These are phyloP conservation scores for Hylomyscus alleni DNA, from an alignment of 2,797 vertebrate species.

Conservation along the genomic window DNA sequence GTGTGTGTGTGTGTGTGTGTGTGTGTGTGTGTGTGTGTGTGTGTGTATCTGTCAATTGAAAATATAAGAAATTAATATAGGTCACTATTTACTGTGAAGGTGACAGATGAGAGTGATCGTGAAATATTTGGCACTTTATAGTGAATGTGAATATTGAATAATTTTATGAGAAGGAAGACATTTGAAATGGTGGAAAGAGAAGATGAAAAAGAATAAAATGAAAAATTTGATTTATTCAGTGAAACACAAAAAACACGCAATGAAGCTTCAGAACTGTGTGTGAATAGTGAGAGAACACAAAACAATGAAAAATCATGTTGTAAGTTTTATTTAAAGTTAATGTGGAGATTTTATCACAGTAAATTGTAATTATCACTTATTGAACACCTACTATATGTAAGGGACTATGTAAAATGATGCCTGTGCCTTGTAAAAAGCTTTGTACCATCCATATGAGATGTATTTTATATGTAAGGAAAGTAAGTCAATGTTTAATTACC, in stretches of 20 bases:
- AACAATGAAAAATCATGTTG: slow-evolving; percentile 27
- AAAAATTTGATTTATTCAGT: slow-evolving; percentile 20
- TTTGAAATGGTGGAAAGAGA: not conserved
- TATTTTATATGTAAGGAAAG: slow-evolving; percentile 4
- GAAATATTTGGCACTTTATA: slow-evolving; percentile 12
- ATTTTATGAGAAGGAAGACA: not conserved
- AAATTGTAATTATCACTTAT: slow-evolving; percentile 14
- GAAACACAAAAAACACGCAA: not conserved
- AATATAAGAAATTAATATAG: not conserved
- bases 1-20: not conserved
- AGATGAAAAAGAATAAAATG: not conserved
- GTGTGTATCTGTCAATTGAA: not conserved
- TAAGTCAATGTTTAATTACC: slow-evolving; percentile 1
- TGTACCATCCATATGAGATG: slow-evolving; percentile 4
- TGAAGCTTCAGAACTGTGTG: not conserved
- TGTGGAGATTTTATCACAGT: not conserved
- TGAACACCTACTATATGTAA: not conserved
- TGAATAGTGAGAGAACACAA: not conserved
- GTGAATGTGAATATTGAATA: not conserved
- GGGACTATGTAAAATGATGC: not conserved
- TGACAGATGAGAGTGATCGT: not conserved
- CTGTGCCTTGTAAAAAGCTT: not conserved
- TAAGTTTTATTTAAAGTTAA: not conserved
- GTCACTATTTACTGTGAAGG: not conserved
- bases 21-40: not conserved